Conservation (phyloP, 1,140 invertebrate species). For the Polypedilum pembai region DNA sequence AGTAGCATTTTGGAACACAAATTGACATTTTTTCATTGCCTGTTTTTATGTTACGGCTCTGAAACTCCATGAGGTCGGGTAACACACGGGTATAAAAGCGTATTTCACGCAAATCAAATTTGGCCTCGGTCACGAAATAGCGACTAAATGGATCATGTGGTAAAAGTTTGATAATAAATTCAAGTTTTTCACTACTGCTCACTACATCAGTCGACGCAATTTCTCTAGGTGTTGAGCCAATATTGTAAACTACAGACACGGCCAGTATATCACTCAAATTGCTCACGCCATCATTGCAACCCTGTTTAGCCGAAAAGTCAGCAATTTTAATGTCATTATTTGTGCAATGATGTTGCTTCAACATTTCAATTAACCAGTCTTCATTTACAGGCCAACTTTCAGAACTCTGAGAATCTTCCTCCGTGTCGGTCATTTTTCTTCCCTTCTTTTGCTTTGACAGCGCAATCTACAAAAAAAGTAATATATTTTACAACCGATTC, state of each 20-base stretch:
- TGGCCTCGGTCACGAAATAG: constrained; percentile 69
- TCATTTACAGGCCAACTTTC: constrained; percentile 49
- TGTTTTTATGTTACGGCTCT: constrained; percentile 42
- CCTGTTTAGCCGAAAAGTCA: constrained; percentile 13
- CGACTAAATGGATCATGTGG: constrained; percentile 66
- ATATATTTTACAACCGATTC: too few relatives aligned
- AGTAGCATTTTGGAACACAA: constrained; percentile 56
- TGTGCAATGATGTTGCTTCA: constrained; percentile 46
- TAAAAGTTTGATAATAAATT: constrained; percentile 65
- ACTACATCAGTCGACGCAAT: constrained; percentile 33
- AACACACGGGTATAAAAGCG: constrained; percentile 73
- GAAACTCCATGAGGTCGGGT: constrained; percentile 53
- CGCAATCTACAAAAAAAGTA: too few relatives aligned
- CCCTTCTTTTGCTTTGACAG: background rate
- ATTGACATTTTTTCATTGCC: constrained; percentile 41
- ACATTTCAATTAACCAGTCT: constrained; percentile 51
- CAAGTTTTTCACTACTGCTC: constrained; percentile 28
- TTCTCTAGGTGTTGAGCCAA: constrained; percentile 35
- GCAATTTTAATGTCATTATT: constrained; percentile 26
- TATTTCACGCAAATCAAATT: constrained; percentile 73
- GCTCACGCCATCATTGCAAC: constrained; percentile 44
- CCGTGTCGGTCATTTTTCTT: constrained; percentile 47
- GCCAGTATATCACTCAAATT: constrained; percentile 57
- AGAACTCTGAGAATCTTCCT: constrained; percentile 44
- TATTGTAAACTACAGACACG: constrained; percentile 47